Percentiles rank a stretch among this genome's conserved stretches.
Conservation (phyloP, 2,797 vertebrate species). For the Oreortyx pictus region DNA sequence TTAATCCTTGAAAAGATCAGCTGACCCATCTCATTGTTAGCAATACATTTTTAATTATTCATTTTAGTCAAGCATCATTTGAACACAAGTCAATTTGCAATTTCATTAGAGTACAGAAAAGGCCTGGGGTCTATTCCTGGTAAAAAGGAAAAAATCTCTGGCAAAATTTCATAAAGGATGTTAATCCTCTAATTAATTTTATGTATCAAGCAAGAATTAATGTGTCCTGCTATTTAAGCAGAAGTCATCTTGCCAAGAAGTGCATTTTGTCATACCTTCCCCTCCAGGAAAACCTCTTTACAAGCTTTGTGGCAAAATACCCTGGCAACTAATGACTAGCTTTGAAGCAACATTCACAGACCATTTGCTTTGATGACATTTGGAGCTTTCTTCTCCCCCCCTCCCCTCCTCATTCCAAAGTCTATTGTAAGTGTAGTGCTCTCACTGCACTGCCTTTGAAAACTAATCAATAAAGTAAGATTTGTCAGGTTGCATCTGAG, state of each 20-base stretch:
- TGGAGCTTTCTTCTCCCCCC: conserved; percentile 62
- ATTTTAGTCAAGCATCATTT: conserved; percentile 83
- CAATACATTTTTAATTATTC: conserved; percentile 84
- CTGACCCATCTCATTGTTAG: conserved; percentile 80
- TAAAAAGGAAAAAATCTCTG: conserved; percentile 73
- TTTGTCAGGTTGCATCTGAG: conserved; percentile 75
- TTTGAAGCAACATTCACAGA: conserved; percentile 94
- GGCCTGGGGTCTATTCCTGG: conserved; percentile 78
- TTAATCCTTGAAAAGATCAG: conserved; percentile 81
- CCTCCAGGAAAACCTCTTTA: conserved; percentile 89
- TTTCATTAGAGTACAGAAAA: conserved; percentile 83
- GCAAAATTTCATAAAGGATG: conserved; percentile 80
- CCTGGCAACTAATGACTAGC: conserved; percentile 92
- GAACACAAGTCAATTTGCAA: conserved; percentile 85
- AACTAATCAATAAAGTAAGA: conserved; percentile 78
- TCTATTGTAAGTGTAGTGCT: conserved; percentile 65
- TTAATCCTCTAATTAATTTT: conserved; percentile 85
- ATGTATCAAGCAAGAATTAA: conserved; percentile 81
- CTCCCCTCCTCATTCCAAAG: conserved; percentile 46
- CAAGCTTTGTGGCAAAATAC: conserved; percentile 92
- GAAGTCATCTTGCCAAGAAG: conserved; percentile 78
- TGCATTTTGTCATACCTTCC: conserved; percentile 86
- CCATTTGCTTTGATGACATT: conserved; percentile 93
- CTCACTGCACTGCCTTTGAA: conserved; percentile 69
- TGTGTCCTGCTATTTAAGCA: conserved; percentile 78